Evolutionary conservation across 2,888 invertebrate species (phyloP), one percentile per base, ranked within the genome.

Genomic region (Galerucella calmariensis): DNA sequence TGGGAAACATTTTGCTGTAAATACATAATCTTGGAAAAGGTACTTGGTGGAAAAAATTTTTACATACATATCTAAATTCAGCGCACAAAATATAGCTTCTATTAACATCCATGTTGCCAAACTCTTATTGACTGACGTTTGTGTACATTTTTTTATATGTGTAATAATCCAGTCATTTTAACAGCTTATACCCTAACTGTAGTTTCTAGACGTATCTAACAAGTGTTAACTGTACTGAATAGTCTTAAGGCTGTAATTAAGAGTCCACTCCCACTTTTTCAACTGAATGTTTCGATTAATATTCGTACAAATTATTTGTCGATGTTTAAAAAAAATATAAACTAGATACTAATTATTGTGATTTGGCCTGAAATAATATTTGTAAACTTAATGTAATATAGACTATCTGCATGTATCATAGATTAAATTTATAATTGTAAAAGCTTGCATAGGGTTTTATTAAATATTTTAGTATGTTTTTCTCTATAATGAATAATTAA

Each of bases 361-460:
- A 85, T 85, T 85, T 84, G 85, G 85, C 85, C 85, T 85, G 83
- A 84, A 83, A 84, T 67, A 79, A 78, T 81, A 81, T 84, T 84
- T 84, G 82, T 84, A 84, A 81, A 83, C 82, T 83, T 84, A 83
- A 84, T 85, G 84, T 85, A 85, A 84, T 79, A 85, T 85, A 84
- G 83, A 79, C 77, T 81, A 82, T 82, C 81, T 85, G 85, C 85
- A 85, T 86, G 85, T 85, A 86, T 75, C 76, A 78, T 79, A 79
- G 78, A 79, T 65, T 65, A 65, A 65, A 65, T 79, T 78, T 78
- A 77, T 83, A 83, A 84, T 80, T 84, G 83, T 83, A 84, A 85
- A 79, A 85, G 85, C 85, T 86, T 86, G 84, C 85, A 86, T 86
- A 86, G 86, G 83, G 79, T 78, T 85, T 85, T 85, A 84, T 84